phyloP scores from a whole-genome alignment of 2,797 vertebrate genomes.

The Glossophaga mutica region DNA sequence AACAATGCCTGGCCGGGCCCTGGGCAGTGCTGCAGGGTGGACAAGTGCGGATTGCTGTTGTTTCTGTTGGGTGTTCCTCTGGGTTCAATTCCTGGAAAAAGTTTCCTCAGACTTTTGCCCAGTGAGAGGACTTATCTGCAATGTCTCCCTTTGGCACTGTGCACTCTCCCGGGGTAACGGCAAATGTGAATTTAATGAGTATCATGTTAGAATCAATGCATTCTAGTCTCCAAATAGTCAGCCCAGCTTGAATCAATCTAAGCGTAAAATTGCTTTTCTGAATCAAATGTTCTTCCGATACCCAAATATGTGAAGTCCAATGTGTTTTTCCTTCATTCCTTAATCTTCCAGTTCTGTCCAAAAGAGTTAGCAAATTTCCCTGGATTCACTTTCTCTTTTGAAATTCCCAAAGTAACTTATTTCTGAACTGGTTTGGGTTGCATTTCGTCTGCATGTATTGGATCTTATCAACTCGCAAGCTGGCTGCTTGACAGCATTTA shows the following conservation, averaged over 20 bases:
- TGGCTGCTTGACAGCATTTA: not conserved
- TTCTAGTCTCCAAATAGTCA: not conserved
- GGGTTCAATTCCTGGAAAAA: conserved; percentile 43
- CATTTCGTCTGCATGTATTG: not conserved
- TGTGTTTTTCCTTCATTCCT: conserved; percentile 63
- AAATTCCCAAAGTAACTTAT: conserved; percentile 62
- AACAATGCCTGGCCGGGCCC: conserved; percentile 1
- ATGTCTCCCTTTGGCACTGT: not conserved
- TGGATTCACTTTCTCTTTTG: conserved; percentile 33
- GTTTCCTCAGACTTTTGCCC: conserved; percentile 3
- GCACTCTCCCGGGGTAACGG: conserved; percentile 2
- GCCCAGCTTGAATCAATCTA: conserved; percentile 55
- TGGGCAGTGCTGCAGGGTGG: not conserved
- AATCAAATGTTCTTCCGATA: conserved; percentile 63
- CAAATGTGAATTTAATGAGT: conserved; percentile 13
- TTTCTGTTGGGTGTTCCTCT: conserved; percentile 51
- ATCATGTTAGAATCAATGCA: not conserved
- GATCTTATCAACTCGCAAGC: conserved; percentile 4
- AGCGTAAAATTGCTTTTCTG: conserved; percentile 44
- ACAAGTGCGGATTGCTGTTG: conserved; percentile 34
- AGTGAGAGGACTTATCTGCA: conserved; percentile 39
- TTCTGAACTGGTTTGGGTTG: conserved; percentile 50
- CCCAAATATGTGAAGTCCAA: conserved; percentile 50
- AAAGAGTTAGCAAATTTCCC: conserved; percentile 60
- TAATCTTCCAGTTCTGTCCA: conserved; percentile 53